Conservation (phyloP, 2,888 invertebrate genomes). For the Apantesis nais region DNA sequence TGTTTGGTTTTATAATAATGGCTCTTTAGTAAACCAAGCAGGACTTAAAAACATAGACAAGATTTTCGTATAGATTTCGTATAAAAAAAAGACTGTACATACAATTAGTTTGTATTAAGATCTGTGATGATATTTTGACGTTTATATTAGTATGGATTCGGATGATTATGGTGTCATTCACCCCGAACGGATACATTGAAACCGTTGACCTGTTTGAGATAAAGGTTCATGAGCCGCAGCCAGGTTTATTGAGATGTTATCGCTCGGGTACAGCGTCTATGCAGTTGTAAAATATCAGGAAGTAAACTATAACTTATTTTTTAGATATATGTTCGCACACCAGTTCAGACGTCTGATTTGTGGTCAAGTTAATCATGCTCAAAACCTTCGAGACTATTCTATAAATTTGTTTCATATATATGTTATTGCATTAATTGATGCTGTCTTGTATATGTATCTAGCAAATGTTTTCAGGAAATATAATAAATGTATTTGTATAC, state of each 20-base stretch:
- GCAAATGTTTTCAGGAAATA: neutral
- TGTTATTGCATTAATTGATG: too few species aligned
- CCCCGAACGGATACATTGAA: slow-evolving; percentile 54
- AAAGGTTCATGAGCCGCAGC: slow-evolving; percentile 58
- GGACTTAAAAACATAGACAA: neutral
- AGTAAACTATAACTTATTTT: neutral
- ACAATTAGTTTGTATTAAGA: slow-evolving; percentile 29
- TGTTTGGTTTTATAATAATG: too few species aligned
- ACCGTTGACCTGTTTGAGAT: slow-evolving; percentile 69
- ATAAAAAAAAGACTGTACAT: slow-evolving; percentile 22
- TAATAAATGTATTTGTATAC: neutral
- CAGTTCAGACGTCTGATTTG: neutral
- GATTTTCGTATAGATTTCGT: neutral
- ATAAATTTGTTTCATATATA: too few species aligned
- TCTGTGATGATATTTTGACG: slow-evolving; percentile 29
- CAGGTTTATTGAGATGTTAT: slow-evolving; percentile 52
- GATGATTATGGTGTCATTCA: slow-evolving; percentile 57
- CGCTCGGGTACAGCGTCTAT: neutral
- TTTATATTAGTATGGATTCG: slow-evolving; percentile 61
- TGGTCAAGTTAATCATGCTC: neutral
- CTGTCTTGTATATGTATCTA: neutral
- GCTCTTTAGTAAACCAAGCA: too few species aligned
- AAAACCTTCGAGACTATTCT: neutral
- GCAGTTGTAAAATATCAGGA: neutral
- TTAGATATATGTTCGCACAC: neutral